Evolutionary conservation across 64 coral and sea anemone genomes (phyloP).

Genomic region (Montipora efflorescens): DNA sequence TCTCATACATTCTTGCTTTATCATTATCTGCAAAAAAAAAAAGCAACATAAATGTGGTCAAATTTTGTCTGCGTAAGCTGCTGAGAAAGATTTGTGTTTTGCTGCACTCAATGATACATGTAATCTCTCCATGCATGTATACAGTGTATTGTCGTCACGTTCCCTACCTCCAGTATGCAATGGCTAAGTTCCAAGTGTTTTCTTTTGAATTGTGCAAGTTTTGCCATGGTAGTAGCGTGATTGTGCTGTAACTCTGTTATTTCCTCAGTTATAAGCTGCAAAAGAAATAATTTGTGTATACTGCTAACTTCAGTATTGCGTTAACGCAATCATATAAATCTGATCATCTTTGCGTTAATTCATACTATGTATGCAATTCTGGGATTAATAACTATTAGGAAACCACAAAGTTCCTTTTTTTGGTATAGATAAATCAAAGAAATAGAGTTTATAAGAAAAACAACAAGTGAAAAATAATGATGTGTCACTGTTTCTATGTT

Average conservation of each 20-base stretch:
- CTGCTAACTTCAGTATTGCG: background rate
- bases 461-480: too few species aligned
- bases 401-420: background rate
- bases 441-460: too few species aligned
- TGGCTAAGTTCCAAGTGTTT: constrained; percentile 93
- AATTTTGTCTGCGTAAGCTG: background rate
- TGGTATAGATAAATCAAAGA: too few species aligned
- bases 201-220: constrained; percentile 95
- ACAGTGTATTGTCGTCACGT: background rate
- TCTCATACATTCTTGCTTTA: constrained; percentile 91
- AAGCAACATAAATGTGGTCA: background rate
- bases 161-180: constrained; percentile 83
- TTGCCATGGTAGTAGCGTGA: constrained; percentile 93
- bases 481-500: too few species aligned
- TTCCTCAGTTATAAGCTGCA: constrained; percentile 91
- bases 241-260: constrained; percentile 85
- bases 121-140: too few species aligned
- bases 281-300: background rate
- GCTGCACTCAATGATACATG: too few species aligned
- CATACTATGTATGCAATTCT: background rate
- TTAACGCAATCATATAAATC: background rate
- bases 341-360: background rate
- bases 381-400: too few species aligned
- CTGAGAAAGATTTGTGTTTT: too few species aligned
- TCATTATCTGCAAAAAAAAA: constrained; percentile 74